Evolutionary conservation across 92 coral and sea anemone genomes (phyloP), one percentile per base, ranked within the genome.

Genomic region (Phenganax subtilis): DNA sequence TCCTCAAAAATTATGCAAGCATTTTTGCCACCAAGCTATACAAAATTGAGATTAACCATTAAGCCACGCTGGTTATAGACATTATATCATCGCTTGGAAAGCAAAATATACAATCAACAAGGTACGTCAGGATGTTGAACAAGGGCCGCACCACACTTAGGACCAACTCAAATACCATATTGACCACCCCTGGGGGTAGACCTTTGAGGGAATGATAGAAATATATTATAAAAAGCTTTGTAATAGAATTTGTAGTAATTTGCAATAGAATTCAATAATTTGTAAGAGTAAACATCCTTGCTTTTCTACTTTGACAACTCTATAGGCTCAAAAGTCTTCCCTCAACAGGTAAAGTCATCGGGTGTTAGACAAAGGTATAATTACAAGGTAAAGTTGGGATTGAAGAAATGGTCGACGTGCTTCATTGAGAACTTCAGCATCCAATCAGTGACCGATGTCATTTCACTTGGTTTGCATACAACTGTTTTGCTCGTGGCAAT

Each of bases 11-110:
- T 81, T 20, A 91, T 63, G 53, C 87, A 88, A 16, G 97, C 88
- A 79, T 91, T 91, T 70, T 91, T 91, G n/a, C 97, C 97, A 84
- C 97, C 97, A 74, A 91, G 90, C 97, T 91, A 52, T 15, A 76
- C 15, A 28, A 10, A 14, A 66, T 67, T 54, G 11, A 52, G 25
- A 71, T 6, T 12, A 30, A 37, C 47, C 47, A 37, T 20, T 20
- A 20, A 20, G 47, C 2, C 47, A 37, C 2, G 47, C 47, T 37
- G 47, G 47, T 37, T 5, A 37, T 5, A 0, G 25, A 20, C 25
- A 20, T 20, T 37, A 5, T 37, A 37, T 5, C 3, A 37, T 37
- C 47, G 47, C 25, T 20, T 20, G 25, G 25, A 20, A 20, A 20
- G 25, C 25, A 20, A 20, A 37, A 2, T 37, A 37, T 37, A 37